phyloP scores from a whole-genome alignment of 2,888 invertebrate species.

The Cordilura impudica region DNA sequence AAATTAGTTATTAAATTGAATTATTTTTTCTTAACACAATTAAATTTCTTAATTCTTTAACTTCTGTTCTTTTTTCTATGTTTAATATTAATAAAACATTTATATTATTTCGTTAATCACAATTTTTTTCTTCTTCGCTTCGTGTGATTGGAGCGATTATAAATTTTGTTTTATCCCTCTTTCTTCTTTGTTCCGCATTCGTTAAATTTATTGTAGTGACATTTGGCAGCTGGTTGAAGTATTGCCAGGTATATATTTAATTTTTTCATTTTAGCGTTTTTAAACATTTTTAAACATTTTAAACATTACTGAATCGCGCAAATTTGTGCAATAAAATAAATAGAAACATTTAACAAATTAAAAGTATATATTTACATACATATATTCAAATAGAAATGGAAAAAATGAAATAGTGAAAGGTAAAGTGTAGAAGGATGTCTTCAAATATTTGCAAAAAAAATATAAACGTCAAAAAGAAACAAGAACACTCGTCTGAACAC shows the following conservation, averaged over 20 bases:
- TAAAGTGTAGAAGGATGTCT: too few species aligned
- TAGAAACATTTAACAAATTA: too few species aligned
- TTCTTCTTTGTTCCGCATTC: conserved; percentile 53
- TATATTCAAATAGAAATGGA: too few species aligned
- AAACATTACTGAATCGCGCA: too few species aligned
- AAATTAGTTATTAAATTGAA: not conserved
- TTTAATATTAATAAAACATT: not conserved
- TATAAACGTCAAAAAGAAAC: too few species aligned
- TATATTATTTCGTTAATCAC: conserved; percentile 2
- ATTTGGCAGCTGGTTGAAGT: conserved; percentile 19
- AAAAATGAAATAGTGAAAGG: too few species aligned
- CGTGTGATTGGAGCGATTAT: conserved; percentile 39
- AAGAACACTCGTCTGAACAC: too few species aligned
- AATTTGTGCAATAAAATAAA: too few species aligned
- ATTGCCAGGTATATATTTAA: conserved; percentile 17
- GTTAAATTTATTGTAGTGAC: conserved; percentile 22
- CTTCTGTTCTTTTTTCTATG: not conserved
- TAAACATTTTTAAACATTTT: too few species aligned
- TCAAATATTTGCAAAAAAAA: too few species aligned
- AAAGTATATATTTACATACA: too few species aligned
- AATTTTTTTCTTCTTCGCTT: conserved; percentile 27
- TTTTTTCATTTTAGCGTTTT: not conserved
- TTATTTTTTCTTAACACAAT: not conserved
- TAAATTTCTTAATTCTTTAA: too few species aligned
- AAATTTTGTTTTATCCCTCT: conserved; percentile 38